Base-by-base conservation (phyloP, 1,140 invertebrate genomes). In the Limonius californicus region DNA sequence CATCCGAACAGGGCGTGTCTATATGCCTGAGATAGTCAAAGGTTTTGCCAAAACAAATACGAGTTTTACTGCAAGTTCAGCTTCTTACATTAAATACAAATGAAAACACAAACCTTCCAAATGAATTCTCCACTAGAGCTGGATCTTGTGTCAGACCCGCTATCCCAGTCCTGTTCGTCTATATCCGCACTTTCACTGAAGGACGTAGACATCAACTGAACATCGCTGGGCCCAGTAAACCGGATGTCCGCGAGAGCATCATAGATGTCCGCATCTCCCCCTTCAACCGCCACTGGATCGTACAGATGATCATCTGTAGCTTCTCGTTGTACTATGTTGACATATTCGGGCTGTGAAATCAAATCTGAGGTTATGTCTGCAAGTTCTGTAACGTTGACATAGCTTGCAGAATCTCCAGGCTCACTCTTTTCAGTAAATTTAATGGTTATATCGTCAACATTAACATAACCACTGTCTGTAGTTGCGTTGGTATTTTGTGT, bases 101-200 rank as follows among this genome's bases (percentile, higher is more conserved):
- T n/a, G n/a, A n/a, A n/a, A 58, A 60, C 57, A 77, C 79, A 76
- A 72, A 89, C 87, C 82, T 87, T 88, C 88, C 88, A 89, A 47
- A 89, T 84, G 72, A 89, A 89, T 74, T 90, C 88, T 11, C 86
- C 86, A 67, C 87, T 89, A 14, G 87, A 88, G 39, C 82, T 82
- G 35, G 82, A 83, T 57, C 77, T 79, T 11, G 80, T 81, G 62
- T 79, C 78, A 16, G 79, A 82, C 65, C 82, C 82, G 73, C 80
- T 82, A 68, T 84, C 83, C 82, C 83, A 84, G 66, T 83, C 82
- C 67, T 81, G 70, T 50, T 76, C 75, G 45, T 76, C 74, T 1
- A 70, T 55, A 54, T 74, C 73, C 54, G 73, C 71, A 62, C 72
- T 75, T 56, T 76, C 75, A 61, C 74, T 77, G 62, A 77, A 77